These are phyloP conservation scores for Agrotis puta DNA, from an alignment of 2,888 invertebrate species.

Conservation along the genomic window DNA sequence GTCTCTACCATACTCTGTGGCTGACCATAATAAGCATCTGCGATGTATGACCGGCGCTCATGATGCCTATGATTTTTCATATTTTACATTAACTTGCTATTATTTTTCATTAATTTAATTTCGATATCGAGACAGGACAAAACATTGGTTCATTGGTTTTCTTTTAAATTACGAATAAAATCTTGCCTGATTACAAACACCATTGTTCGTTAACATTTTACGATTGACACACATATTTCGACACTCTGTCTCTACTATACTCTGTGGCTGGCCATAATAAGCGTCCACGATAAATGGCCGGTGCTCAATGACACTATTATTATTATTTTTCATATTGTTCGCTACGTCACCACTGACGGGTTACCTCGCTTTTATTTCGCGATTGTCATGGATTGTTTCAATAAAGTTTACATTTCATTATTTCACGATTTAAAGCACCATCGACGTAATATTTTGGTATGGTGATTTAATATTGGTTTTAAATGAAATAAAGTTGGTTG, in stretches of 20 bases:
- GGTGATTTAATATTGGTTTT: conserved; percentile 11
- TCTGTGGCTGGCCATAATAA: conserved; percentile 64
- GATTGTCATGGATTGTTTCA: conserved; percentile 26
- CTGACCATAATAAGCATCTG: conserved; percentile 64
- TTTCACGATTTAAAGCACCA: conserved; percentile 32
- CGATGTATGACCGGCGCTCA: conserved; percentile 66
- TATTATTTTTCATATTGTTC: conserved; percentile 72
- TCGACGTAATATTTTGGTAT: conserved; percentile 41
- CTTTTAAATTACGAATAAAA: too few relatives aligned
- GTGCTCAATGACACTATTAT: conserved; percentile 66
- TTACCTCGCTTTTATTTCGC: conserved; percentile 32
- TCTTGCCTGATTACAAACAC: too few relatives aligned
- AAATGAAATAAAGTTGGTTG: conserved; percentile 9
- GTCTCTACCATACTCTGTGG: conserved; percentile 37
- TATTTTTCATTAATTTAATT: conserved; percentile 25
- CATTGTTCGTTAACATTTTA: too few relatives aligned
- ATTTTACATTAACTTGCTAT: conserved; percentile 47
- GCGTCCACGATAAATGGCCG: conserved; percentile 66
- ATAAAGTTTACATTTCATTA: conserved; percentile 32
- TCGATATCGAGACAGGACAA: background rate
- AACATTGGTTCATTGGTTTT: too few relatives aligned
- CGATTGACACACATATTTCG: background rate
- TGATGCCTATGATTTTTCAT: conserved; percentile 70
- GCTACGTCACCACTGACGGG: conserved; percentile 38
- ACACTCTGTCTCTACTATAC: conserved; percentile 18